Evolutionary conservation across 2,888 invertebrate genomes (phyloP).

Genomic region (Caenorhabditis sp.): DNA sequence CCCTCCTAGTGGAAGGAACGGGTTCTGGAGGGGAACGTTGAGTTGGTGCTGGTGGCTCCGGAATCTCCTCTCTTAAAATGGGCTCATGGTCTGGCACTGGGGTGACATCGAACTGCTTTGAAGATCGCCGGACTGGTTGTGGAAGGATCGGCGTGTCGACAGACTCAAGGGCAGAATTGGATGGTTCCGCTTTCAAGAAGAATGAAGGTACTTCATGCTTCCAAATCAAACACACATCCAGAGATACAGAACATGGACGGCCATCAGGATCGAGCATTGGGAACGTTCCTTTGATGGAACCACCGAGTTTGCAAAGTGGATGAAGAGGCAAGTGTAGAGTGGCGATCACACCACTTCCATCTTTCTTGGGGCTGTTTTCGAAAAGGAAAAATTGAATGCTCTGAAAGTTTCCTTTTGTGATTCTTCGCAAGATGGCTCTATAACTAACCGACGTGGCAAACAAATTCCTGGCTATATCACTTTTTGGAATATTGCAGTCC

Average conservation of each 20-base stretch:
- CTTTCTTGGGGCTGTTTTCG: constrained; percentile 58
- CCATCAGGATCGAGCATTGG: constrained; percentile 64
- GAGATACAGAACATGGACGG: constrained; percentile 10
- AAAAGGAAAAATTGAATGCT: constrained; percentile 73
- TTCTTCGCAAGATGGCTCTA: no score
- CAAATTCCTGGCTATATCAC: constrained; percentile 37
- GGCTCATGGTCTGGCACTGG: constrained; percentile 41
- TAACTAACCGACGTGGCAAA: constrained; percentile 33
- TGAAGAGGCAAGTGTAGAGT: constrained; percentile 71
- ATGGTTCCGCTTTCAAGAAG: constrained; percentile 27
- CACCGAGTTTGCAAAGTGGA: constrained; percentile 72
- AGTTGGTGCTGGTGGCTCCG: constrained; percentile 2
- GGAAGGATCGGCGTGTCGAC: constrained; percentile 30
- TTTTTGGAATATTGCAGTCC: constrained; percentile 56
- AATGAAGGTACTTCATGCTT: constrained; percentile 59
- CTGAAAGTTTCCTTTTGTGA: constrained; percentile 39
- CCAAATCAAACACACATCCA: constrained; percentile 62
- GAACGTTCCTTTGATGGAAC: constrained; percentile 75
- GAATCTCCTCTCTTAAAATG: constrained; percentile 6
- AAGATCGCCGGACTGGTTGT: constrained; percentile 35
- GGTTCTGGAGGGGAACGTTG: background rate
- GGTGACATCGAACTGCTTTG: constrained; percentile 63
- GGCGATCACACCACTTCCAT: constrained; percentile 68
- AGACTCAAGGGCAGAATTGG: background rate
- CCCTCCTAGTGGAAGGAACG: background rate